phyloP scores from a whole-genome alignment of 2,888 invertebrate species.

The Opisthograptis luteolata region DNA sequence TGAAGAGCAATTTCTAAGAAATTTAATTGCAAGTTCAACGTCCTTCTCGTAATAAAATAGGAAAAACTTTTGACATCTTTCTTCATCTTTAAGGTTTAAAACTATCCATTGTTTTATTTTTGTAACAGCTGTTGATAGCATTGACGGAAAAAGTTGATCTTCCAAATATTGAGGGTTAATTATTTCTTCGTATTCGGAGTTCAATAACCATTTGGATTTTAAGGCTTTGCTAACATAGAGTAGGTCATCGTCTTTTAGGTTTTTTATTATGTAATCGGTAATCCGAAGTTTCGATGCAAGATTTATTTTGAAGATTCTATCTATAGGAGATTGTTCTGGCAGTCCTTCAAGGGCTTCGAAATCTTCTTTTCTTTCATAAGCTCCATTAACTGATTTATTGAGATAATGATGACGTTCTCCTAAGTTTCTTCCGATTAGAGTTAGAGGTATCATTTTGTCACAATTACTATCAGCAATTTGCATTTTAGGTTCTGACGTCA shows the following conservation, averaged over 20 bases:
- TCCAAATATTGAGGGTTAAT: constrained; percentile 62
- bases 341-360: constrained; percentile 20
- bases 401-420: constrained; percentile 54
- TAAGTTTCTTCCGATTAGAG: constrained; percentile 51
- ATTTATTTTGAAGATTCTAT: constrained; percentile 66
- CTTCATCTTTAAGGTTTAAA: constrained; percentile 31
- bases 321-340: constrained; percentile 51
- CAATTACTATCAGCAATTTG: too few relatives aligned
- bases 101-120: constrained; percentile 38
- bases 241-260: constrained; percentile 62
- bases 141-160: constrained; percentile 54
- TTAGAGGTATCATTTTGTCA: constrained; percentile 37
- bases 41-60: constrained; percentile 31
- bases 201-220: constrained; percentile 59
- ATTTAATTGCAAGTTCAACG: constrained; percentile 33
- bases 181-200: constrained; percentile 46
- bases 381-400: constrained; percentile 49
- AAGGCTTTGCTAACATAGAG: constrained; percentile 64
- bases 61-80: constrained; percentile 38
- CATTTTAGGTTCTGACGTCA: too few relatives aligned
- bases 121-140: constrained; percentile 55
- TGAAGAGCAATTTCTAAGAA: constrained; percentile 31
- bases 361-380: constrained; percentile 14
- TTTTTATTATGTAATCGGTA: constrained; percentile 57
- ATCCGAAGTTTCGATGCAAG: constrained; percentile 56